Evolutionary conservation across 2,113 vertebrate species (phyloP), one percentile per base, ranked within the genome.

Genomic region (Entelurus aequoreus): DNA sequence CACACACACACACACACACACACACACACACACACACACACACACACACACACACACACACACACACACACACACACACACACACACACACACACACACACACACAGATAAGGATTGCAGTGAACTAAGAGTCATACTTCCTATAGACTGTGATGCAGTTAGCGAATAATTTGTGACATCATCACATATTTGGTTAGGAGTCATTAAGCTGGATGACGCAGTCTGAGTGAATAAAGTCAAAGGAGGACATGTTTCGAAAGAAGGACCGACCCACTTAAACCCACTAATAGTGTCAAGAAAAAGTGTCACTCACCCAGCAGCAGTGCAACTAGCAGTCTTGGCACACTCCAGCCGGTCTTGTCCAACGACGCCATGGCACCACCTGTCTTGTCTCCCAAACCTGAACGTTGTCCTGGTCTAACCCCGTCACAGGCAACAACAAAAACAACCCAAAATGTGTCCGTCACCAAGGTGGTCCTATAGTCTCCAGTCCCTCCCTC

Each of bases 351-450:
- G 81, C 79, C 69, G 28, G 54, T 52, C 68, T 72, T 72, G 76
- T 84, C 82, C 79, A 71, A 62, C 69, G 82, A 76, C 79, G 83
- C 87, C 85, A 87, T 88, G 81, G 79, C 81, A 73, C 75, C 76
- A 36, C 69, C 73, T 64, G 55, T 66, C 48, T 36, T 37, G 52
- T 75, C 21, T 16, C 54, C 16, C 53, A 57, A 48, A 69, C 28
- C 74, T 66, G 72, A 16, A 71, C 64, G 54, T 63, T 66, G 48
- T 48, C 19, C 16, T n/a, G 44, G 50, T 69, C 65, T 61, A 57
- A n/a, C 6, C 13, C 44, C n/a, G 21, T 52, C 13, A 68, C 66
- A 63, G 52, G 48, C 44, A 53, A 57, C 44, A 53, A 57, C 63
- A 60, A 0, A 28, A 28, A 28, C 28, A 28, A 28, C 2, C 28